Conservation (phyloP, 1,140 invertebrate genomes). For the Drosophila eugracilis region DNA sequence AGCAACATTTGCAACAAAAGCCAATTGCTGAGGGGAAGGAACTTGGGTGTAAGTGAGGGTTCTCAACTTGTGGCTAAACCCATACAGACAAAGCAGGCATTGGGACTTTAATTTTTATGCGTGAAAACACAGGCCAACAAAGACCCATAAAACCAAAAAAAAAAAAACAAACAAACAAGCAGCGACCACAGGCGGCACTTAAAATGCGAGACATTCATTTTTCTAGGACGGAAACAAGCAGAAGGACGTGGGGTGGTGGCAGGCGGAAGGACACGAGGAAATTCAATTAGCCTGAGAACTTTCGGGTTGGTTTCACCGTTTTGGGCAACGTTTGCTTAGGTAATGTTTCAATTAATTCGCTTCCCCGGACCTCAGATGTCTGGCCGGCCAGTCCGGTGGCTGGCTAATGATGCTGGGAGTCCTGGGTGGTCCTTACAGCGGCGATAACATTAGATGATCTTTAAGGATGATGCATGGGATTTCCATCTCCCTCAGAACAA, state of each 20-base stretch:
- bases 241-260: background rate
- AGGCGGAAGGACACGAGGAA: conserved; percentile 66
- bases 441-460: conserved; percentile 10
- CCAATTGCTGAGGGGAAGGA: conserved; percentile 58
- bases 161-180: conserved; percentile 21
- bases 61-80: background rate
- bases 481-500: conserved; percentile 44
- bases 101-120: conserved; percentile 79
- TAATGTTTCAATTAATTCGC: conserved; percentile 82
- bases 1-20: conserved; percentile 74
- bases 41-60: background rate
- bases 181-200: conserved; percentile 58
- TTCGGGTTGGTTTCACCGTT: conserved; percentile 44
- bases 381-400: conserved; percentile 10
- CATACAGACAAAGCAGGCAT: conserved; percentile 53
- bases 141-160: conserved; percentile 26
- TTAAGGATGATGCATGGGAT: conserved; percentile 46
- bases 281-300: conserved; percentile 74
- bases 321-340: conserved; percentile 74
- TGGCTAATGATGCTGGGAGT: conserved; percentile 59
- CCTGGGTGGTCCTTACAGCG: conserved; percentile 35
- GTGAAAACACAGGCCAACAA: conserved; percentile 74
- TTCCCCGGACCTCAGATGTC: conserved; percentile 32
- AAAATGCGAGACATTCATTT: conserved; percentile 80
- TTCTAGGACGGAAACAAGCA: conserved; percentile 49